Conservation (phyloP, 2,113 vertebrate genomes). For the Pungitius pungitius region DNA sequence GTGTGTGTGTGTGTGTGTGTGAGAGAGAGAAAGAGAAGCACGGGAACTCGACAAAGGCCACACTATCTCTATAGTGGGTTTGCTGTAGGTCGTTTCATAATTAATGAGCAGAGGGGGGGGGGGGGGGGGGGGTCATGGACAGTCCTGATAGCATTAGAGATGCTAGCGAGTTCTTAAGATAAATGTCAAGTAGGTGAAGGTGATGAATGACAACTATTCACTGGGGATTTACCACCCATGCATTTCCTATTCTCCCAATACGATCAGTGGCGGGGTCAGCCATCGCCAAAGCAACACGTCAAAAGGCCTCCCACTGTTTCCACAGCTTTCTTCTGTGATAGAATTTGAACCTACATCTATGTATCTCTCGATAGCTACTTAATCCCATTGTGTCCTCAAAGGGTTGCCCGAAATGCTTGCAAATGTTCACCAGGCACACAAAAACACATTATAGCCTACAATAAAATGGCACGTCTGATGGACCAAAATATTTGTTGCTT, state of each 20-base stretch:
- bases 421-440: not conserved
- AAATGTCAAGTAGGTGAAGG: not conserved
- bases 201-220: too few relatives aligned
- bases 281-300: conserved; percentile 13
- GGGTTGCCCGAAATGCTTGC: not conserved
- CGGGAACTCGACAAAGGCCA: conserved; percentile 60
- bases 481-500: not conserved
- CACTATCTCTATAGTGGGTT: conserved; percentile 50
- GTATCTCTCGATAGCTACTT: not conserved
- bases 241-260: too few relatives aligned
- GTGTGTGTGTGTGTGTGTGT: conserved; percentile 12
- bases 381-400: conserved; percentile 6
- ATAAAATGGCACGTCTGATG: not conserved
- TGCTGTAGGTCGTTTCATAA: conserved; percentile 55
- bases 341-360: conserved; percentile 19
- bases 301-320: conserved; percentile 33
- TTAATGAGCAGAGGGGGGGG: conserved; percentile 45
- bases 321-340: conserved; percentile 29
- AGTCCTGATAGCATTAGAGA: conserved; percentile 25
- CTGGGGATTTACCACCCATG: too few relatives aligned
- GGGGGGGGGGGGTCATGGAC: conserved; percentile 29
- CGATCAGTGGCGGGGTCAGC: too few relatives aligned
- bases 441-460: not conserved
- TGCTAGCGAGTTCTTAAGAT: not conserved
- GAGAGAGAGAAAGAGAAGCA: too few relatives aligned